Percentiles rank a stretch among this genome's conserved stretches.
Conservation (phyloP, 30 jellyfish, hydroid and myxozoan genomes). For the Hydractinia echinata region DNA sequence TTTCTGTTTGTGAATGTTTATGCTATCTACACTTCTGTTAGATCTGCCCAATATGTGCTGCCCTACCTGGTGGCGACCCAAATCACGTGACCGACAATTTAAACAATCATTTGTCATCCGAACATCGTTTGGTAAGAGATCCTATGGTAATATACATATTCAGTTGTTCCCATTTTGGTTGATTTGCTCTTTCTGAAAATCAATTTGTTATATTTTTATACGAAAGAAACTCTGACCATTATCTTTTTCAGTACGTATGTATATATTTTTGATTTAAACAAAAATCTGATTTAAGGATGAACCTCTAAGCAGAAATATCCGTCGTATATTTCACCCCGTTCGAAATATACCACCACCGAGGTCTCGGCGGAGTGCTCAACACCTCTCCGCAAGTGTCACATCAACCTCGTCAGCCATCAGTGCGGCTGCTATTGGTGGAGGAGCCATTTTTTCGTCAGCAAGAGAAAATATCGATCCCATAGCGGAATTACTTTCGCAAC, state of each 20-base stretch:
- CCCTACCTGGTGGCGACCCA: conserved; percentile 99
- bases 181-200: neutral
- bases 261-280: neutral
- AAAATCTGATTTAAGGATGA: conserved; percentile 54
- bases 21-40: conserved; percentile 10
- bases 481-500: conserved; percentile 89
- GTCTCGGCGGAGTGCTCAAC: conserved; percentile 71
- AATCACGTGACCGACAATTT: conserved; percentile 93
- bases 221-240: neutral
- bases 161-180: neutral
- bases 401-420: conserved; percentile 53
- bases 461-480: conserved; percentile 93
- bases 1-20: neutral
- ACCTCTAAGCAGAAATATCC: conserved; percentile 84
- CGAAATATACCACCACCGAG: conserved; percentile 89
- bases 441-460: conserved; percentile 86
- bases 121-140: conserved; percentile 44
- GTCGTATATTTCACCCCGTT: conserved; percentile 86
- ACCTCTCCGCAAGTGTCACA: conserved; percentile 30
- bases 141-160: too few relatives aligned
- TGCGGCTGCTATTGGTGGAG: conserved; percentile 30
- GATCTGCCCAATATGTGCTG: conserved; percentile 99
- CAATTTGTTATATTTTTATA: neutral
- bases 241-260: neutral
- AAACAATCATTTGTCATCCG: conserved; percentile 77